phyloP scores from a whole-genome alignment of 2,888 invertebrate genomes.

The Ferrisia virgata region DNA sequence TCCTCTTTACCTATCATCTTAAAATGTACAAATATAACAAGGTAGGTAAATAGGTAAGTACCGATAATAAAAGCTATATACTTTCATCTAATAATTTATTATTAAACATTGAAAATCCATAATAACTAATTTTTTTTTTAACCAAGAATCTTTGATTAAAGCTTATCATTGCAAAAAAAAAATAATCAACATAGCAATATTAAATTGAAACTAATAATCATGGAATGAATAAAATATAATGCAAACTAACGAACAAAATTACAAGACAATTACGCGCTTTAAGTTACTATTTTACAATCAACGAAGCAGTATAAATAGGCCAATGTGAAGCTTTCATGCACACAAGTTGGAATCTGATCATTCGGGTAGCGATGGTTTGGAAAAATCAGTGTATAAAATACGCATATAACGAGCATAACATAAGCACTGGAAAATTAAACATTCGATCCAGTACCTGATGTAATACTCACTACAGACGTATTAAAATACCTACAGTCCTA shows the following conservation, averaged over 20 bases:
- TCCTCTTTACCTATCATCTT: too few relatives aligned
- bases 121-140: neutral
- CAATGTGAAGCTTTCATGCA: slow-evolving; percentile 18
- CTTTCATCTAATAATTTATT: too few relatives aligned
- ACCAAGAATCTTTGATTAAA: neutral
- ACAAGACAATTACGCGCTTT: slow-evolving; percentile 43
- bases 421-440: slow-evolving; percentile 40
- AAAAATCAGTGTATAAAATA: slow-evolving; percentile 11
- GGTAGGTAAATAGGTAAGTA: too few relatives aligned
- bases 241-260: neutral
- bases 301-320: neutral
- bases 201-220: neutral
- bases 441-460: slow-evolving; percentile 42
- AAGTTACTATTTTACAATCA: slow-evolving; percentile 12
- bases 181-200: neutral
- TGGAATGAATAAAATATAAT: neutral
- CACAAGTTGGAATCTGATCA: slow-evolving; percentile 18
- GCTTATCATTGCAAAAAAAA: neutral
- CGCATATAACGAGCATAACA: slow-evolving; percentile 42
- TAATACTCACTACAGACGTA: slow-evolving; percentile 40
- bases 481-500: neutral
- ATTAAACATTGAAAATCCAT: neutral
- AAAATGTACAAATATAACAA: too few relatives aligned
- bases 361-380: neutral
- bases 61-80: too few relatives aligned